phyloP scores from a whole-genome alignment of 2,113 vertebrate species.

The Neogobius melanostomus region DNA sequence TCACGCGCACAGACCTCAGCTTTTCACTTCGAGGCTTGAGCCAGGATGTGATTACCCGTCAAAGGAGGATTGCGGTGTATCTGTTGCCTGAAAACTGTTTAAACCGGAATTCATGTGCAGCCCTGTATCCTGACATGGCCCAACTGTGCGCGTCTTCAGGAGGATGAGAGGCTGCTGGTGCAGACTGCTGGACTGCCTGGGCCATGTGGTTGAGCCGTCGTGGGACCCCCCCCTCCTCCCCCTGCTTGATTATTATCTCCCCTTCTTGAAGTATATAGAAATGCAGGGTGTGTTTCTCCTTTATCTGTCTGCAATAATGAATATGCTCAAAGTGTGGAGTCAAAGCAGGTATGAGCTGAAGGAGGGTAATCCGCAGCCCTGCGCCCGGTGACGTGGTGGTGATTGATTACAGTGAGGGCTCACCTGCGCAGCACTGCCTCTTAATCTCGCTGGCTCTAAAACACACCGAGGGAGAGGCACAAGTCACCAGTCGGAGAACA shows the following conservation, averaged over 20 bases:
- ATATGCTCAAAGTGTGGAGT: constrained; percentile 58
- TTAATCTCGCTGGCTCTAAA: constrained; percentile 63
- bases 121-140: constrained; percentile 82
- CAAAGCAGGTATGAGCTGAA: constrained; percentile 61
- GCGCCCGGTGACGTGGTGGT: constrained; percentile 60
- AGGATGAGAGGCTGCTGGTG: constrained; percentile 56
- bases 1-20: constrained; percentile 27
- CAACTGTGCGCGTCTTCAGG: constrained; percentile 52
- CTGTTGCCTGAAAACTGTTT: constrained; percentile 81
- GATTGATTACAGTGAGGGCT: constrained; percentile 76
- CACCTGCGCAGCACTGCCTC: constrained; percentile 71
- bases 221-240: constrained; percentile 43
- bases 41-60: constrained; percentile 72
- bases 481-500: constrained; percentile 81
- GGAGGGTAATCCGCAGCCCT: constrained; percentile 53
- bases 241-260: constrained; percentile 70
- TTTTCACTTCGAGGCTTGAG: constrained; percentile 44
- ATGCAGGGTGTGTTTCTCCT: constrained; percentile 55
- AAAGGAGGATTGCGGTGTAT: constrained; percentile 77
- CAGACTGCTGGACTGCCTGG: constrained; percentile 64
- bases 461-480: constrained; percentile 61
- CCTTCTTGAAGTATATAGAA: constrained; percentile 57
- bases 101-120: constrained; percentile 80
- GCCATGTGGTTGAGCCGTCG: constrained; percentile 75
- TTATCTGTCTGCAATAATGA: constrained; percentile 66